Evolutionary conservation across 2,888 invertebrate species (phyloP), one percentile per base, ranked within the genome.

Genomic region (Drosophila aldrichi): DNA sequence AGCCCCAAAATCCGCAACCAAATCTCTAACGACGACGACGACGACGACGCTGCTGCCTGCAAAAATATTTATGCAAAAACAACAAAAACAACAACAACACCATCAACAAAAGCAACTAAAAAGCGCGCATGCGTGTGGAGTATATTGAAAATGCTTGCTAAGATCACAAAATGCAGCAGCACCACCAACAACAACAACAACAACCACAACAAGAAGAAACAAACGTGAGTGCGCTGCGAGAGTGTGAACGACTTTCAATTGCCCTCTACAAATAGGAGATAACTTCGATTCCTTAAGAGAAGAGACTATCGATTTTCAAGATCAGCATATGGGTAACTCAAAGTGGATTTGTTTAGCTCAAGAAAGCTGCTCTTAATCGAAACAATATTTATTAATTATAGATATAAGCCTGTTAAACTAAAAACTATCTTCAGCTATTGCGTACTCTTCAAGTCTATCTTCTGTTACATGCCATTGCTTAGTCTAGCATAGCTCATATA

Each of bases 1-100:
- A 83, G 73, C 71, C 79, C 79, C 79, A 59, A 73, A 82, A 74
- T 66, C 58, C 74, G 60, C 73, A 74, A 72, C 74, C 70, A 73
- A 82, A 82, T 77, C 81, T 77, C 80, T 73, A 69, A 65, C 46
- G 49, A 61, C 77, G 81, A 48, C 34, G 12, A 36, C 34, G 12
- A 34, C 25, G 25, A 25, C 48, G 76, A 76, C 51, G 51, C 36
- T 38, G 73, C 77, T 77, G 86, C 74, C 84, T 74, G 80, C 65
- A 71, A 76, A 88, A 79, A 88, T 88, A 88, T 89, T 81, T 88
- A 91, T 91, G 89, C 89, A 91, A 84, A 91, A 90, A 70, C 60
- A 71, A 68, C 77, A 66, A 65, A 6, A 52, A 59, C 48, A 67
- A 61, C 63, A 75, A 76, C 76, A 65, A 18, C 34, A 58, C 55